These are phyloP conservation scores for Monoplex corrugatus DNA, from an alignment of 2,888 invertebrate species.

Conservation along the genomic window DNA sequence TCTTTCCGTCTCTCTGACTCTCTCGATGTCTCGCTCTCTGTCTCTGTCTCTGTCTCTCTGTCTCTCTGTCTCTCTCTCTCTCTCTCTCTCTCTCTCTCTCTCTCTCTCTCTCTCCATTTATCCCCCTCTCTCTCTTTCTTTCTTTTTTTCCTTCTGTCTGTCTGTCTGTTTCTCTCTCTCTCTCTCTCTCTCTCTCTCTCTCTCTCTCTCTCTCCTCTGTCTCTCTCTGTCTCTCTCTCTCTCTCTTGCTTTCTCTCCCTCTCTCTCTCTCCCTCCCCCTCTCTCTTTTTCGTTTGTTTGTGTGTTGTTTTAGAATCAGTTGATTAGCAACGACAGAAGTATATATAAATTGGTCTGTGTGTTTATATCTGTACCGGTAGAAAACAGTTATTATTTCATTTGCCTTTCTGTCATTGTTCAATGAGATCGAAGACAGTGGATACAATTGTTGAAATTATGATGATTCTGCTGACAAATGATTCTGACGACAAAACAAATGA, in stretches of 20 bases:
- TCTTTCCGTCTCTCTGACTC: no score
- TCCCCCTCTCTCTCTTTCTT: not conserved
- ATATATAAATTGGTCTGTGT: no score
- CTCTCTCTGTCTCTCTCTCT: conserved; percentile 17
- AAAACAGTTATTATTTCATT: no score
- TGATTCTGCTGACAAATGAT: no score
- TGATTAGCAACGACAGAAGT: no score
- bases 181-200: not conserved
- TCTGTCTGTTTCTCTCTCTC: not conserved
- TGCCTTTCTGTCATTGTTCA: no score
- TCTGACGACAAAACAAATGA: no score
- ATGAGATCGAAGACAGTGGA: no score
- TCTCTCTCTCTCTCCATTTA: not conserved
- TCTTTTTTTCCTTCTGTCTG: not conserved
- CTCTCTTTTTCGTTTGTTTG: not conserved
- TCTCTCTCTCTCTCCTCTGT: not conserved
- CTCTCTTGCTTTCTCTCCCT: not conserved
- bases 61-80: conserved; percentile 24
- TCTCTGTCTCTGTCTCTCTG: not conserved
- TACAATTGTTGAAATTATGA: no score
- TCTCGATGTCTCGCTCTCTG: not conserved
- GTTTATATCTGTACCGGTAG: no score
- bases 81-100: conserved; percentile 10
- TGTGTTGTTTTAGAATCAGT: no score
- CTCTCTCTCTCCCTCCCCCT: not conserved